These are phyloP conservation scores for Ctenomys sociabilis DNA, from an alignment of 2,113 vertebrate genomes.

Conservation along the genomic window DNA sequence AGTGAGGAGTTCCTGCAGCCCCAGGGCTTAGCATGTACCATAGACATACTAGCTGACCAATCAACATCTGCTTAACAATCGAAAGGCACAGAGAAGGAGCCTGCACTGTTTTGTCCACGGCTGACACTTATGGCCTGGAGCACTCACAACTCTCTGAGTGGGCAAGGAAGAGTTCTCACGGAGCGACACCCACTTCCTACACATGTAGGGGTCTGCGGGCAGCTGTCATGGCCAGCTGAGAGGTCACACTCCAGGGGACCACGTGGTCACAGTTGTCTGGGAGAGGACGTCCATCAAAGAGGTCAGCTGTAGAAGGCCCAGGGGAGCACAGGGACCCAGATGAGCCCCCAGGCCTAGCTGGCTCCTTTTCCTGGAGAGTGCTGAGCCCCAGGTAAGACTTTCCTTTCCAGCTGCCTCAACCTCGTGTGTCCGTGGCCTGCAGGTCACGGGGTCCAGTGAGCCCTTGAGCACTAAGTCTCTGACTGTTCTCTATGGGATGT, in stretches of 20 bases:
- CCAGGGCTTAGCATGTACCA: neutral
- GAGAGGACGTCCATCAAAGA: neutral
- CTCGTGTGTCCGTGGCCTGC: neutral
- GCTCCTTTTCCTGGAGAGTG: neutral
- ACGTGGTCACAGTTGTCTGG: neutral
- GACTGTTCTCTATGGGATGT: rapidly evolving
- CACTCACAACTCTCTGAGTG: neutral
- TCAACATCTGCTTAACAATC: neutral
- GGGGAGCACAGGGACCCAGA: neutral
- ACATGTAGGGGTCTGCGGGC: neutral
- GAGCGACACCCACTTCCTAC: neutral
- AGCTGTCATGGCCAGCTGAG: neutral
- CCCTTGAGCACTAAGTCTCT: neutral
- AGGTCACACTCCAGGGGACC: neutral
- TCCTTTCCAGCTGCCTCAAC: neutral
- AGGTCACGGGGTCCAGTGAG: neutral
- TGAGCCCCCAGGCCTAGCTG: neutral
- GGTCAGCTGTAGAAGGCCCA: neutral
- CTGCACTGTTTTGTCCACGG: neutral
- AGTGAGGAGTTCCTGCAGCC: neutral
- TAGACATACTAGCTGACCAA: neutral
- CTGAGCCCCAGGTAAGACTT: neutral
- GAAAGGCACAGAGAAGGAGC: neutral
- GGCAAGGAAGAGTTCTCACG: too few species aligned
- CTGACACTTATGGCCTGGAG: neutral